Conservation (phyloP, 2,113 vertebrate genomes). For the Seriola rivoliana region DNA sequence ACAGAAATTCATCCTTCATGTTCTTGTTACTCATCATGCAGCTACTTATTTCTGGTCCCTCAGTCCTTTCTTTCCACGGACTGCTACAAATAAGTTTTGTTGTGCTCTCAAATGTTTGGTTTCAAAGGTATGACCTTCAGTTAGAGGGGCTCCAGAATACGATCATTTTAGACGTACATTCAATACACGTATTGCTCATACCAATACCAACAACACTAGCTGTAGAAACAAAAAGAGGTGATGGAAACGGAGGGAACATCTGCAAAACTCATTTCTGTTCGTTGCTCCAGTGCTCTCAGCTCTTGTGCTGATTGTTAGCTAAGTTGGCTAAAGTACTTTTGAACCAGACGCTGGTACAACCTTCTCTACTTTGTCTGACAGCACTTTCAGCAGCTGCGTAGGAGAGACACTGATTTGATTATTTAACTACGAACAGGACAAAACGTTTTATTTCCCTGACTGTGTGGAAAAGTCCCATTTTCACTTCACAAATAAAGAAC, state of each 20-base stretch:
- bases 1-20: constrained; percentile 15
- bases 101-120: too few relatives aligned
- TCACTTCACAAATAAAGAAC: neutral
- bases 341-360: neutral
- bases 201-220: too few relatives aligned
- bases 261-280: neutral
- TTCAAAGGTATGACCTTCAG: too few relatives aligned
- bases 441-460: neutral
- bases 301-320: neutral
- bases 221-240: neutral
- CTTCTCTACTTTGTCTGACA: neutral
- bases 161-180: too few relatives aligned
- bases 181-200: too few relatives aligned
- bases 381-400: neutral
- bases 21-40: neutral
- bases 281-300: neutral
- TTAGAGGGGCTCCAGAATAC: too few relatives aligned
- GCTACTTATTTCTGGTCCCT: neutral
- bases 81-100: too few relatives aligned
- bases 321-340: neutral
- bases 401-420: neutral
- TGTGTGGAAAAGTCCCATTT: neutral
- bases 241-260: neutral
- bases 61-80: neutral
- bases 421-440: neutral